Conservation (phyloP, 2,113 vertebrate genomes). For the Varanus salvator region DNA sequence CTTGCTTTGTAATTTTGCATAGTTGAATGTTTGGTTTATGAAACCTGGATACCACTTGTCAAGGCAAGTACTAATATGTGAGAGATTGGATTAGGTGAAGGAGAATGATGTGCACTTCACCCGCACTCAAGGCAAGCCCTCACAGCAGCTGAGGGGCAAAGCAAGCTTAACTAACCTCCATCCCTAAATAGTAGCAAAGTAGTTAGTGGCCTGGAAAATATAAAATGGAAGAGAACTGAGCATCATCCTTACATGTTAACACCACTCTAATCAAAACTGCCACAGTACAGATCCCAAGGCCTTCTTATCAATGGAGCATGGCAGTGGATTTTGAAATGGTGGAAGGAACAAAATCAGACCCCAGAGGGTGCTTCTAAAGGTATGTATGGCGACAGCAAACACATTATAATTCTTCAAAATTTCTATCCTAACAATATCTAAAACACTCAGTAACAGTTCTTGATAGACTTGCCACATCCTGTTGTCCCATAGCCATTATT, state of each 20-base stretch:
- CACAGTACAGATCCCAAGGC: neutral
- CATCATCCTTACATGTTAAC: no score
- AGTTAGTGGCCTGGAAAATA: neutral
- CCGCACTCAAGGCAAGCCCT: neutral
- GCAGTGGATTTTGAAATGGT: neutral
- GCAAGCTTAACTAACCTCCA: no score
- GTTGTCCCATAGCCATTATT: neutral
- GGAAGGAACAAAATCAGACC: neutral
- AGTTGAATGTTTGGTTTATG: neutral
- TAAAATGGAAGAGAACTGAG: neutral
- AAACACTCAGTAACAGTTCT: neutral
- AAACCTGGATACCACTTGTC: neutral
- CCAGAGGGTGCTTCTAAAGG: neutral
- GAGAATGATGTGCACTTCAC: neutral
- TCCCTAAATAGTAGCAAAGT: neutral
- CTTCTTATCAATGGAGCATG: neutral
- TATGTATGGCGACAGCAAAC: neutral
- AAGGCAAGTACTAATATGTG: neutral
- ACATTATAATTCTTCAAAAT: neutral
- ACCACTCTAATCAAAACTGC: neutral
- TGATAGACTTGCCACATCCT: neutral
- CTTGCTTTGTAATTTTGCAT: neutral
- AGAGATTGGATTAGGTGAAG: neutral
- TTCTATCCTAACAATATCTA: neutral
- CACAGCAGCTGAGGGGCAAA: neutral